Percentiles rank a stretch among this genome's conserved stretches.
phyloP scores from a whole-genome alignment of 2,797 vertebrate genomes.

The Eutrigla gurnardus region DNA sequence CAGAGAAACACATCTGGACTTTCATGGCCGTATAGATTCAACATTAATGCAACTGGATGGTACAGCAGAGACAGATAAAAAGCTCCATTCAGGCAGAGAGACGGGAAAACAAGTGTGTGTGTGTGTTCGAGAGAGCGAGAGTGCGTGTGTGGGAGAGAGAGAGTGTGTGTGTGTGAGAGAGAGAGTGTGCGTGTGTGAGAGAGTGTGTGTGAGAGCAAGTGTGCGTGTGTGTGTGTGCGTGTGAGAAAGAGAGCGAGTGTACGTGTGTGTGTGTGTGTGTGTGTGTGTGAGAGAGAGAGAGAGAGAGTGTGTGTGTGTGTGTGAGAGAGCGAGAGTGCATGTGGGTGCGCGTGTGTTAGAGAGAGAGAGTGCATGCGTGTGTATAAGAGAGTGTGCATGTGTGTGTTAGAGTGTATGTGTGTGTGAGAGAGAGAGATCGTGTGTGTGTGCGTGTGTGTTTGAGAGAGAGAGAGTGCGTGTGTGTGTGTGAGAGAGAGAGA shows the following conservation, averaged over 20 bases:
- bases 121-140: neutral
- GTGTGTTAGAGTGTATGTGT: too few relatives aligned
- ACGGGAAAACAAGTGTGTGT: neutral
- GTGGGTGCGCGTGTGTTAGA: too few relatives aligned
- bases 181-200: too few relatives aligned
- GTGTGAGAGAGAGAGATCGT: too few relatives aligned
- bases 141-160: neutral
- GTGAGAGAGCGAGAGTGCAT: too few relatives aligned
- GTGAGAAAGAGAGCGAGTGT: too few relatives aligned
- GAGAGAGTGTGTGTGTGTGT: too few relatives aligned
- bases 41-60: neutral
- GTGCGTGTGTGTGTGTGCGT: neutral
- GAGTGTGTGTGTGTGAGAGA: neutral
- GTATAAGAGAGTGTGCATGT: too few relatives aligned
- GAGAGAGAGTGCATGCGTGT: too few relatives aligned
- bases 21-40: neutral
- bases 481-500: too few relatives aligned
- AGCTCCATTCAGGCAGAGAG: conserved; percentile 5
- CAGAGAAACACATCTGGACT: neutral
- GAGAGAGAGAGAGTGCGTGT: too few relatives aligned
- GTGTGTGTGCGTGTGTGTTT: too few relatives aligned
- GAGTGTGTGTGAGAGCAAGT: neutral
- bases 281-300: neutral
- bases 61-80: conserved; percentile 11
- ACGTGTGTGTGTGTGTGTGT: conserved; percentile 4